Conservation (phyloP, 1,140 invertebrate genomes). For the Luehdorfia chinensis region DNA sequence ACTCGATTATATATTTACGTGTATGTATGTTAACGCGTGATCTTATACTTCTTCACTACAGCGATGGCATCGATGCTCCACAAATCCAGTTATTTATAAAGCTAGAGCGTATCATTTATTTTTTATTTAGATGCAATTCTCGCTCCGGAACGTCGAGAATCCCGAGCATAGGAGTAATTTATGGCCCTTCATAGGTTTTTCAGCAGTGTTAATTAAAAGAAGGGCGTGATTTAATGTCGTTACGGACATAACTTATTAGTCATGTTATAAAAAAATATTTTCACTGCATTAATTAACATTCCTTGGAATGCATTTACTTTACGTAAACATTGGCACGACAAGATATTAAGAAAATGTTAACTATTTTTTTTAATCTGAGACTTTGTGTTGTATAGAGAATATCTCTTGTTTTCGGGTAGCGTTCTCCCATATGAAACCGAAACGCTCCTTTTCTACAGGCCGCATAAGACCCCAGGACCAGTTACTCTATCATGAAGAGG, state of each 20-base stretch:
- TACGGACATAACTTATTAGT: slow-evolving; percentile 12
- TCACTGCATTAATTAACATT: too few species aligned
- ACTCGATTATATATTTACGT: slow-evolving; percentile 2
- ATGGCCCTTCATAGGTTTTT: slow-evolving; percentile 27
- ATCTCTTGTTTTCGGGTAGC: too few species aligned
- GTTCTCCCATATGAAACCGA: too few species aligned
- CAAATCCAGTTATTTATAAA: slow-evolving; percentile 65
- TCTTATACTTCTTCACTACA: slow-evolving; percentile 53
- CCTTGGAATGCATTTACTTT: too few species aligned
- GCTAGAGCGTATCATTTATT: slow-evolving; percentile 42
- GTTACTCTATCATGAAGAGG: too few species aligned
- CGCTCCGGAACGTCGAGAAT: slow-evolving; percentile 34
- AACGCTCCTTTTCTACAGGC: too few species aligned
- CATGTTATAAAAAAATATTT: too few species aligned
- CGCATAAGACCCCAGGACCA: too few species aligned
- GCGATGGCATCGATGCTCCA: slow-evolving; percentile 39
- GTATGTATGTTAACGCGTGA: slow-evolving; percentile 25
- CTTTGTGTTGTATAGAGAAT: too few species aligned
- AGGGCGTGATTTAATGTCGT: slow-evolving; percentile 24
- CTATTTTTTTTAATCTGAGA: too few species aligned
- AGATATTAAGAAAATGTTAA: too few species aligned
- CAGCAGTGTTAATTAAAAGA: slow-evolving; percentile 34
- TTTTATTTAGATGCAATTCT: slow-evolving; percentile 50
- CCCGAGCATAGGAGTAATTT: slow-evolving; percentile 19
- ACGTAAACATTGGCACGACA: too few species aligned